Evolutionary conservation across 2,797 vertebrate species (phyloP), one percentile per base, ranked within the genome.

Genomic region (Aldrovandia affinis): DNA sequence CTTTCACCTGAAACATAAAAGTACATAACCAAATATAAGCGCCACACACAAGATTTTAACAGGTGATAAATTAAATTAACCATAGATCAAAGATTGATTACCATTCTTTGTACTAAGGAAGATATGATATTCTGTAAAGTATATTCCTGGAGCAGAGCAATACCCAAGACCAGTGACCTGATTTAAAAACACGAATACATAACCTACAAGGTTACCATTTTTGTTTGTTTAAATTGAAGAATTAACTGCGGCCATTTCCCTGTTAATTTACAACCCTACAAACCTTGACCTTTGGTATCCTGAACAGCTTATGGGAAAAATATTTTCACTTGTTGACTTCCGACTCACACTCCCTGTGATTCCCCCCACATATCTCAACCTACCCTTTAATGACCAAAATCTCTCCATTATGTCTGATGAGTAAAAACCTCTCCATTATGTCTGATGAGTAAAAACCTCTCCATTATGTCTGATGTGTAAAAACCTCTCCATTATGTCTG

Each of bases 1-100:
- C 97, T 91, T 97, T 98, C 54, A 96, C 90, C 98, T 99, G 88
- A 84, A 10, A 87, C 0, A 83, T 5, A 87, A 4, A 83, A 36
- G 82, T 54, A 63, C 50, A 70, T 25, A 79, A 18, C 36, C 25
- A 44, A 12, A 25, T 78, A 33, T 63, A 42, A 50, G 18, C 8
- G 14, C 55, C 44, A 83, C 20, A 83, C n/a, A 15, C 30, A 59
- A 44, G 39, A 78, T 77, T 22, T 44, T 83, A 54, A 63, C 55
- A 47, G 20, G 75, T 52, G n/a, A 79, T 44, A 47, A 25, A 1
- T n/a, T 77, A 12, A 15, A 42, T 36, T 36, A 33, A 68, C 30
- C 30, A 70, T 33, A 70, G 30, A 70, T 15, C 15, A 70, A 36
- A 73, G 14, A 73, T 42, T 3, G 22, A 47, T n/a, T 47, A 44